Conservation (phyloP, 2,888 invertebrate genomes). For the Boloria selene region DNA sequence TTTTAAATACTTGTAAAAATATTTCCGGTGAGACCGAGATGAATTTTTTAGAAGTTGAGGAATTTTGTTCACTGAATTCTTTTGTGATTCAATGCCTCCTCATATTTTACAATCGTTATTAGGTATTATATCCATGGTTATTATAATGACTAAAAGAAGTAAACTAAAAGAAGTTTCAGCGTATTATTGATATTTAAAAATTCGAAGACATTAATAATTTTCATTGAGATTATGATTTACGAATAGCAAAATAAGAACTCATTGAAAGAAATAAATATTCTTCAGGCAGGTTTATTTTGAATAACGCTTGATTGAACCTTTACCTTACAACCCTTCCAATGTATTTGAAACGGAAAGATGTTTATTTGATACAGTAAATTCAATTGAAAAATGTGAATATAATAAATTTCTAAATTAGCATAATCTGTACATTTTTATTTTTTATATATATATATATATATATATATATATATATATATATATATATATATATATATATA, state of each 20-base stretch:
- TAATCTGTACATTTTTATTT: too few relatives aligned
- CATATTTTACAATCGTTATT: not conserved
- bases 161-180: too few relatives aligned
- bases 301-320: constrained; percentile 22
- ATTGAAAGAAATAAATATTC: constrained; percentile 1
- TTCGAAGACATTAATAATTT: too few relatives aligned
- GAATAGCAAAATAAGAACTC: constrained; percentile 5
- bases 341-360: constrained; percentile 8
- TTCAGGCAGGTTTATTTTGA: constrained; percentile 14
- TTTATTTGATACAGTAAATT: constrained; percentile 11
- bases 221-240: not conserved
- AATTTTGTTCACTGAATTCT: not conserved
- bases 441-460: too few relatives aligned
- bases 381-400: not conserved
- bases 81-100: not conserved
- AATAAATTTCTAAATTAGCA: too few relatives aligned
- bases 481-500: too few relatives aligned
- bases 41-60: constrained; percentile 16
- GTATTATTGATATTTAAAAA: too few relatives aligned
- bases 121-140: too few relatives aligned
- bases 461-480: too few relatives aligned
- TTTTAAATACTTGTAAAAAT: constrained; percentile 24
- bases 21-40: constrained; percentile 21
- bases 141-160: too few relatives aligned
- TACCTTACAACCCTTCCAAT: constrained; percentile 8